Percentiles rank a stretch among this genome's conserved stretches.
These are phyloP conservation scores for Junonia oenone DNA, from an alignment of 2,888 invertebrate genomes.

Conservation along the genomic window DNA sequence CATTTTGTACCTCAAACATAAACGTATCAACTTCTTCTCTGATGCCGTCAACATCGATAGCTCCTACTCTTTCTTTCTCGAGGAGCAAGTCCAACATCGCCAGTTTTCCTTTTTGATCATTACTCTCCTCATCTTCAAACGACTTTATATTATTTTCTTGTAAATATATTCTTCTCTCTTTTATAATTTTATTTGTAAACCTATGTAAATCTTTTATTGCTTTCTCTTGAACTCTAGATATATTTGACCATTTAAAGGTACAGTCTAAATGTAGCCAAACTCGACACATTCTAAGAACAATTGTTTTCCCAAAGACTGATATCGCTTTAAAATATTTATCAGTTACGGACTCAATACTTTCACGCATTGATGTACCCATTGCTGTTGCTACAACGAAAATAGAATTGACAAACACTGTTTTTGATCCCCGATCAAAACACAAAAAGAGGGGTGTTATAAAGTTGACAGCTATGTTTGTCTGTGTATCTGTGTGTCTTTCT, in stretches of 20 bases:
- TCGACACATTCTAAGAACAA: constrained; percentile 22
- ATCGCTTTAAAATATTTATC: constrained; percentile 28
- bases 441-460: too few relatives aligned
- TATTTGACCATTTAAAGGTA: constrained; percentile 17
- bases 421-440: not conserved
- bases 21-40: constrained; percentile 86
- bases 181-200: constrained; percentile 28
- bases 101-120: constrained; percentile 54
- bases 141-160: constrained; percentile 4
- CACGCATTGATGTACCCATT: constrained; percentile 27
- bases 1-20: constrained; percentile 85
- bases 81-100: constrained; percentile 83
- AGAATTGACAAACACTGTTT: not conserved
- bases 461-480: too few relatives aligned
- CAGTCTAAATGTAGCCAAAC: constrained; percentile 23
- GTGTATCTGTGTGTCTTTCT: too few relatives aligned
- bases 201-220: constrained; percentile 24
- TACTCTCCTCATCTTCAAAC: constrained; percentile 34
- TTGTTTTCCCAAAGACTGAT: constrained; percentile 15
- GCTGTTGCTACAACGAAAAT: constrained; percentile 26
- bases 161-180: constrained; percentile 29
- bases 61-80: constrained; percentile 75
- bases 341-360: constrained; percentile 20
- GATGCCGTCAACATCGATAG: constrained; percentile 78
- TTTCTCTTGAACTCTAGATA: constrained; percentile 14